These are phyloP conservation scores for silkworm (Bombyx mori) DNA, from an alignment of 1,140 invertebrate species.

Conservation along the genomic window DNA sequence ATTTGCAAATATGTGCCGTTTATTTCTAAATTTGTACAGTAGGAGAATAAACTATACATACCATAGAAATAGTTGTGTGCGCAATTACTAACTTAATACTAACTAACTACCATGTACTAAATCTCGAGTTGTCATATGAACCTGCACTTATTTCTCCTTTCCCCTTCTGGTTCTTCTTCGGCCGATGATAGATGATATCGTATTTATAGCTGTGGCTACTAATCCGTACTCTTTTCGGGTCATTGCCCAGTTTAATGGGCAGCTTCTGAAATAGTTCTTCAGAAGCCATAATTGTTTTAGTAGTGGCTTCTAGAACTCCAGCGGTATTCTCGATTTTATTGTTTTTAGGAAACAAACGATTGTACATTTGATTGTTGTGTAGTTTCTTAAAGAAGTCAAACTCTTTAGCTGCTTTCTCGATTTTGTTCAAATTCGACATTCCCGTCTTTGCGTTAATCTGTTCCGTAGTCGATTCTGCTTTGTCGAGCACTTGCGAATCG, in stretches of 20 bases:
- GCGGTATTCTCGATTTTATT: background rate
- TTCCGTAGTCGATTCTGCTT: no score
- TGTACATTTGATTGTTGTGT: constrained; percentile 10
- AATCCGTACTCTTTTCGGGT: constrained; percentile 26
- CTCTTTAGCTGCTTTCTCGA: background rate
- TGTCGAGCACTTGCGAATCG: no score
- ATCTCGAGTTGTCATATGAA: no score
- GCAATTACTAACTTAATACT: no score
- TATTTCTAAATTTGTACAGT: no score
- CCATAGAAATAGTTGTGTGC: no score
- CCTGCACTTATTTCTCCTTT: no score
- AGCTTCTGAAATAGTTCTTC: background rate
- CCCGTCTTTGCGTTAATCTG: no score
- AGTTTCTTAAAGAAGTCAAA: constrained; percentile 2
- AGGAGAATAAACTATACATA: no score
- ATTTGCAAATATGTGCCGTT: no score
- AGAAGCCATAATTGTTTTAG: background rate
- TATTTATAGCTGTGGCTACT: constrained; percentile 32
- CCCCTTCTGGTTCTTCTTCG: constrained; percentile 1
- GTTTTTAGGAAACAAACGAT: constrained; percentile 2
- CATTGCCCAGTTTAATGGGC: background rate
- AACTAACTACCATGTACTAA: no score
- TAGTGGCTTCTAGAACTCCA: background rate
- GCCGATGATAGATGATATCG: constrained; percentile 23
- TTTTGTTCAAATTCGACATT: no score